These are phyloP conservation scores for Kradibia gibbosae DNA, from an alignment of 1,140 invertebrate genomes.

Conservation along the genomic window DNA sequence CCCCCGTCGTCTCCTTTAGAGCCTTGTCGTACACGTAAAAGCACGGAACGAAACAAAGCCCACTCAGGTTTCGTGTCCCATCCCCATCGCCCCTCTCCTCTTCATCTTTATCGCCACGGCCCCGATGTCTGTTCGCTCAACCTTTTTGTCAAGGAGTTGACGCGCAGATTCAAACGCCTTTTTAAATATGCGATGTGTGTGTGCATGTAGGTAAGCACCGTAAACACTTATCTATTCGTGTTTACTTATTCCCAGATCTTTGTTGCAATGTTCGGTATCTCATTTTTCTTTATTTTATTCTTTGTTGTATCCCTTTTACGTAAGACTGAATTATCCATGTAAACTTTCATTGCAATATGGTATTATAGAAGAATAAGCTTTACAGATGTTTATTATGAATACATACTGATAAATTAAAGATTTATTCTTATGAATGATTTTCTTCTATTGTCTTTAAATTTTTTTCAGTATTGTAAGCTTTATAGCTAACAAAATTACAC, in stretches of 20 bases:
- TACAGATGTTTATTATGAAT: no score
- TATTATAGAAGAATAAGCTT: no score
- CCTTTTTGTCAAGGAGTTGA: constrained; percentile 30
- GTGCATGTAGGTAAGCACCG: not conserved
- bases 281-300: not conserved
- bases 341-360: no score
- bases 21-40: not conserved
- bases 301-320: not conserved
- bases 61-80: not conserved
- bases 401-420: no score
- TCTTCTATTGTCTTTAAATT: not conserved
- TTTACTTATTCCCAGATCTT: not conserved
- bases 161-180: not conserved
- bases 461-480: not conserved
- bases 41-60: constrained; percentile 24
- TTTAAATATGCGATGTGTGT: not conserved
- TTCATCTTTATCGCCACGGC: constrained; percentile 29
- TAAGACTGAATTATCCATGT: not conserved
- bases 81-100: not conserved
- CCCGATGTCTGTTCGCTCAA: not conserved
- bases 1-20: not conserved
- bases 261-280: not conserved
- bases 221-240: not conserved
- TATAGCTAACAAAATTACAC: not conserved
- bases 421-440: not conserved